Percentiles rank a stretch among this genome's conserved stretches.
Conservation (phyloP, 2,113 vertebrate species). For the Mastomys coucha region DNA sequence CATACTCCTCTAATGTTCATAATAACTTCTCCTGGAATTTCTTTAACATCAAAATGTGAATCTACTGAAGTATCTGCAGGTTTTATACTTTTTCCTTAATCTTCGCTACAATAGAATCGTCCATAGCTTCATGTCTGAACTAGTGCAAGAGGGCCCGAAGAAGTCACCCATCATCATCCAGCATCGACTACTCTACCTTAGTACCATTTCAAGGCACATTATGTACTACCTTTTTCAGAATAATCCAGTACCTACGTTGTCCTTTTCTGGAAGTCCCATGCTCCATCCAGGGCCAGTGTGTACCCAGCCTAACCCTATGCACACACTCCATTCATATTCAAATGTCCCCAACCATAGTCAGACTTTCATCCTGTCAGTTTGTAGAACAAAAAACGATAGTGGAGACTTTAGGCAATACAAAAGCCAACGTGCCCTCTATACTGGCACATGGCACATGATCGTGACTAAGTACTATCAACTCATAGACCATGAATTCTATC, state of each 20-base stretch:
- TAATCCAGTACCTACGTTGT: not conserved
- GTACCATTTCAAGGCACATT: not conserved
- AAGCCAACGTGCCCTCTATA: not conserved
- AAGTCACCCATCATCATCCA: not conserved
- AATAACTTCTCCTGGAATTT: slow-evolving; percentile 5
- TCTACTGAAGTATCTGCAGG: not conserved
- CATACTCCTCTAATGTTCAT: not conserved
- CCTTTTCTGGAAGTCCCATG: not conserved
- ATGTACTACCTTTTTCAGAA: not conserved
- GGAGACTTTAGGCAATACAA: not conserved
- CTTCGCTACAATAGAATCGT: not conserved
- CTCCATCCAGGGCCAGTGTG: not conserved
- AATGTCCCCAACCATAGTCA: not conserved
- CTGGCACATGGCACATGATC: accelerated
- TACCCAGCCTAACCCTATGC: not conserved
- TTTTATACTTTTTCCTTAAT: not conserved
- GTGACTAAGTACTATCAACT: not conserved
- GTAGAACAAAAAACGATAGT: not conserved
- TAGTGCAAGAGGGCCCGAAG: not conserved
- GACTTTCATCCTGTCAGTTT: not conserved
- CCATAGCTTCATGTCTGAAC: not conserved
- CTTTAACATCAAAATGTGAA: not conserved
- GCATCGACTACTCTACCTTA: not conserved
- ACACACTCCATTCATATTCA: not conserved
- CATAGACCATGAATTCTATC: not conserved